These are phyloP conservation scores for Colossoma macropomum DNA, from an alignment of 2,113 vertebrate species.

Conservation along the genomic window DNA sequence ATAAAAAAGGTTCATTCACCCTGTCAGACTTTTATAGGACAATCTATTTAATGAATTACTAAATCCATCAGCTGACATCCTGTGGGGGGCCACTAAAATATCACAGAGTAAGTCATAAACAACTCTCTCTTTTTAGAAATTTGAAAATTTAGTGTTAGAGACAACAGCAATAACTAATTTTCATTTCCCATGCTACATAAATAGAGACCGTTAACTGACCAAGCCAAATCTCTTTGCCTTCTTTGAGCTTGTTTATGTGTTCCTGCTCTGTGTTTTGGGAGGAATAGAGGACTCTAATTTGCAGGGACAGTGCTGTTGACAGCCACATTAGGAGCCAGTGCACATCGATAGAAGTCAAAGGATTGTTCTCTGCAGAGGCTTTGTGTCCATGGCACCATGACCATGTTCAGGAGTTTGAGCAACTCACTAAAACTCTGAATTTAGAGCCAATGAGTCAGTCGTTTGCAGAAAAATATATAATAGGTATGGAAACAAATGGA, in stretches of 20 bases:
- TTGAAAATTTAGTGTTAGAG: neutral
- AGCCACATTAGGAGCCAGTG: conserved; percentile 8
- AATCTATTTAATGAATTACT: neutral
- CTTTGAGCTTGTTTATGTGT: conserved; percentile 11
- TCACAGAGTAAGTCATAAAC: neutral
- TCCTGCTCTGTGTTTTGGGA: conserved; percentile 4
- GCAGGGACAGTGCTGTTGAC: neutral
- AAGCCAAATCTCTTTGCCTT: neutral
- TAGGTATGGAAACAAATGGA: neutral
- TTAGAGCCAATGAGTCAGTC: neutral
- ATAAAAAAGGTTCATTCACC: neutral
- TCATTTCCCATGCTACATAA: neutral
- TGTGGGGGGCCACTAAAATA: neutral
- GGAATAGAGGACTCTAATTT: neutral
- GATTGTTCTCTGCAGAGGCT: neutral
- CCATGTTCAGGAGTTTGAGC: neutral
- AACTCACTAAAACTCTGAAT: neutral
- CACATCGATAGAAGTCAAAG: conserved; percentile 18
- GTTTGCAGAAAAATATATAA: neutral
- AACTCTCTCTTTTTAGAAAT: neutral
- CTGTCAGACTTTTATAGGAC: neutral
- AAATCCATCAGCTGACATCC: neutral
- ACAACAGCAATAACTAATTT: neutral
- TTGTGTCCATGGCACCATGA: neutral
- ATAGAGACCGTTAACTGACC: neutral